Base-by-base conservation (phyloP, 2,888 invertebrate genomes). In the Pimpla rufipes region DNA sequence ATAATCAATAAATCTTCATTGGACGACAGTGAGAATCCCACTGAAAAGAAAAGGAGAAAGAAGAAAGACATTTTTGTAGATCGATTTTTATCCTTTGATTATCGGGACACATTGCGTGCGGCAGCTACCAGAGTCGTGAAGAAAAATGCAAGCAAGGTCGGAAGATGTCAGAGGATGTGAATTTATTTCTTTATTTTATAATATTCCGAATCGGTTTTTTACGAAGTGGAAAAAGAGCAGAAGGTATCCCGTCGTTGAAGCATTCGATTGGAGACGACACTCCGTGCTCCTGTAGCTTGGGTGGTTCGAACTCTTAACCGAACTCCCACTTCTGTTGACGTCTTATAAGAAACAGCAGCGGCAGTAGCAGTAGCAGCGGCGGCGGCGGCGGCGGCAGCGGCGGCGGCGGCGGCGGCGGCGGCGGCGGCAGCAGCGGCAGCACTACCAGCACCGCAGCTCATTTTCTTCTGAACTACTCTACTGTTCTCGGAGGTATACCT, bases 401-500 rank as follows among this genome's bases (percentile, higher is more conserved):
- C 52, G 37, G 64, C 55, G 62, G 66, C 47, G 23, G 23, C 35
- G 37, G 52, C 68, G 16, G 37, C 47, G 23, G 67, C 29, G 52
- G 52, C 68, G 21, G 37, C 68, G n/a, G 21, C 29, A 45, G 47
- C 29, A 70, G 52, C 68, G 21, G 18, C 68, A 18, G 21, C 11
- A 23, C 55, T 13, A 55, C 8, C 52, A 52, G 59, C 52, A 35
- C 21, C 45, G 47, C 80, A 21, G 68, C 52, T 75, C 37, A 50
- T 75, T 70, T 66, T 57, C 59, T 67, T 67, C 77, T 50, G 73
- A 73, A 77, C 73, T 68, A 78, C 73, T 81, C 73, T 74, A 78
- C 81, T 78, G 77, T 78, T 45, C 73, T 76, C 74, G 42, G 67
- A 42, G 77, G 57, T 59, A 35, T 71, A 55, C 70, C 70, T 77